Base-by-base conservation (phyloP, 2,888 invertebrate species). In the Poecilobothrus nobilitatus region DNA sequence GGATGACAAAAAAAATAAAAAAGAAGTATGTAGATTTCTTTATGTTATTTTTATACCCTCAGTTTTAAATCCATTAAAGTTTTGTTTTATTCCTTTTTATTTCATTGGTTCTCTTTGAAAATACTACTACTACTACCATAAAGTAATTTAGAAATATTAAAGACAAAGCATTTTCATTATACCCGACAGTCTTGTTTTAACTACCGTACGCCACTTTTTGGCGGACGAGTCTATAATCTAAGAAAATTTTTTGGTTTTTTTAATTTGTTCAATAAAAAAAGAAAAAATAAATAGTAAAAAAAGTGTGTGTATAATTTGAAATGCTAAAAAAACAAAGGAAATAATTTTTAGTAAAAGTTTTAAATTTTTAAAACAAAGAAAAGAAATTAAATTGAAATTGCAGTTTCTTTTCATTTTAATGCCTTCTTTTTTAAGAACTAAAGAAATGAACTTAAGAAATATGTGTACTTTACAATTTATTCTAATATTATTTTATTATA, bases 401-500 rank as follows among this genome's bases (percentile, higher is more conserved):
- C n/a, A 27, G 5, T 27, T 27, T 27, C 27, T 5, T 27, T 27
- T 27, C 27, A 27, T 67, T 64, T 41, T 21, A 37, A 66, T 69
- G 66, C 34, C 37, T 66, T 62, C 63, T 27, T 22, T 15, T 53
- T 12, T 18, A 53, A 53, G 18, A 53, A 53, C 6, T 6, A 53
- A 53, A 37, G 63, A 20, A 64, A 73, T 73, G 71, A 71, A 73
- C 76, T 78, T 75, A 73, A 74, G 74, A 73, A 77, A 81, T 77
- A 80, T 79, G 80, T 78, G 79, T 77, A 75, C 76, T 71, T 78
- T 78, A 77, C 77, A 78, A 76, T 79, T 80, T 75, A 80, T 81
- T 77, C 78, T 81, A 78, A 81, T 81, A 77, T 80, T 81, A 76
- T 81, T 81, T 80, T 81, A 79, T 78, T 81, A 81, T 73, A 81